Evolutionary conservation across 2,888 invertebrate species (phyloP), one percentile per base, ranked within the genome.

Genomic region (Drosophila mulleri): DNA sequence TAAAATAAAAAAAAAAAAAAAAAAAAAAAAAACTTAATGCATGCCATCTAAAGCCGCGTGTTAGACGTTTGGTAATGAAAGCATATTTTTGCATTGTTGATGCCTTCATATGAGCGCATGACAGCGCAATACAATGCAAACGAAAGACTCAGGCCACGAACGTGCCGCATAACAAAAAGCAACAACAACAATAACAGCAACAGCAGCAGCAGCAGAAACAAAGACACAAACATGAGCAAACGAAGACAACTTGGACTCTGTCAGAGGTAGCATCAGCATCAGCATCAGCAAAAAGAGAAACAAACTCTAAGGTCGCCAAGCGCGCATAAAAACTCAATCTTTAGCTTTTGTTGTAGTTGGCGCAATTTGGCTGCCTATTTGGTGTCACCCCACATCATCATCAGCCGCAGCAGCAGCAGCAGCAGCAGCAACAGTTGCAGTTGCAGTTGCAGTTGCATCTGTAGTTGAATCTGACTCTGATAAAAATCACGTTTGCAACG

Each of bases 61-160:
- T 61, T 61, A 70, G 76, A 67, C 84, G 78, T 85, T 87, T 84
- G 85, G 81, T 85, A 85, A 85, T 85, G 85, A 85, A 85, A 85
- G 88, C 85, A 87, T 87, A 84, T 87, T 84, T 85, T 87, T 69
- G 76, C 88, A 85, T 85, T 77, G 75, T 73, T 82, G 76, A 87
- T 59, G 59, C 39, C 48, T 81, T 83, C 84, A 82, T 82, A 60
- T 80, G 88, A 72, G 72, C 88, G 72, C 88, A 84, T 84, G 87
- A 87, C 85, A 84, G 78, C 84, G 88, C 83, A 83, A 83, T 83
- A 83, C 84, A 87, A 84, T 87, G 82, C 82, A 82, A 72, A 75
- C 79, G 79, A 85, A 84, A 85, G 85, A 85, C 88, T 79, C 73
- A 73, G 85, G 85, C 81, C 79, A 85, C 85, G 77, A 85, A 84